phyloP scores from a whole-genome alignment of 2,797 vertebrate genomes.

The Pangasius sanitwongsei region DNA sequence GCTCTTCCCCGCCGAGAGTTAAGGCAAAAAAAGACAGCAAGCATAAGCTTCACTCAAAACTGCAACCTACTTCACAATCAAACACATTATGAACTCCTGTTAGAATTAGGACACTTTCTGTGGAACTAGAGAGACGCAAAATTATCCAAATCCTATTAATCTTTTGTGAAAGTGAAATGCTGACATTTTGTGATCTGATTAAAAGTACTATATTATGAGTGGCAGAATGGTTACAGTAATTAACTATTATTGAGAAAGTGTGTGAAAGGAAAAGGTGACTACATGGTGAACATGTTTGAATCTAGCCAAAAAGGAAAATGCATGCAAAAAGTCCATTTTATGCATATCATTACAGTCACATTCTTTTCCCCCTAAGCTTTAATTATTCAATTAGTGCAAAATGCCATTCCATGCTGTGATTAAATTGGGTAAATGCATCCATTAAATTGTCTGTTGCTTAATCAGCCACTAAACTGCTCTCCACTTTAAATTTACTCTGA shows the following conservation, averaged over 20 bases:
- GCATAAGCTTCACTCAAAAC: constrained; percentile 69
- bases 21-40: constrained; percentile 6
- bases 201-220: constrained; percentile 73
- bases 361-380: constrained; percentile 65
- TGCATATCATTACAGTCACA: constrained; percentile 58
- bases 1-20: constrained; percentile 60
- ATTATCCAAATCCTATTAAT: constrained; percentile 80
- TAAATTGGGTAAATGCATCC: constrained; percentile 72
- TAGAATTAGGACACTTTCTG: constrained; percentile 66
- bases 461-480: constrained; percentile 72
- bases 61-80: constrained; percentile 69
- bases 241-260: constrained; percentile 67
- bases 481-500: constrained; percentile 32
- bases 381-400: constrained; percentile 72
- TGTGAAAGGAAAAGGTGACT: constrained; percentile 59
- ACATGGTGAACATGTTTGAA: constrained; percentile 52
- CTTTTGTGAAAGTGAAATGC: constrained; percentile 67
- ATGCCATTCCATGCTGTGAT: constrained; percentile 68
- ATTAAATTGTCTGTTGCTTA: constrained; percentile 75
- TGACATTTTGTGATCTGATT: constrained; percentile 81
- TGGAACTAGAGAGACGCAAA: constrained; percentile 65
- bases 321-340: constrained; percentile 54
- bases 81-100: constrained; percentile 67
- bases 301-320: constrained; percentile 52
- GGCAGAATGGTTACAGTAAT: constrained; percentile 73